A percentile compares a stretch with the other conserved stretches of the same genome.
phyloP scores from a whole-genome alignment of 1,140 invertebrate species.

The Dendrolimus kikuchii region DNA sequence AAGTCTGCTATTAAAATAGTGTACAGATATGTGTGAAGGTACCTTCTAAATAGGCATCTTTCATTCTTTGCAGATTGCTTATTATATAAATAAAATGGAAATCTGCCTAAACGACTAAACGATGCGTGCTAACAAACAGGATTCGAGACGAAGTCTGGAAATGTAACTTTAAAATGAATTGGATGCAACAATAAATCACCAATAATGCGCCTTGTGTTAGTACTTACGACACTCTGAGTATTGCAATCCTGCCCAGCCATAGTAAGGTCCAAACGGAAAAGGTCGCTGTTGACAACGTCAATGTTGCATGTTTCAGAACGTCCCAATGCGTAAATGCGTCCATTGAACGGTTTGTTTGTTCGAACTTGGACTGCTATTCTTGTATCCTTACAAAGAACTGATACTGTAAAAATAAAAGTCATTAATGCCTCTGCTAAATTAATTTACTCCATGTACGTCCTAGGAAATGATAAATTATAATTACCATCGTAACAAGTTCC shows the following conservation, averaged over 20 bases:
- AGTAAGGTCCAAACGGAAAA: constrained; percentile 92
- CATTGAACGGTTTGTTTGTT: constrained; percentile 95
- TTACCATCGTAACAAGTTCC: constrained; percentile 95
- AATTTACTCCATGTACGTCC: too few species aligned
- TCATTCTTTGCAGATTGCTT: too few species aligned
- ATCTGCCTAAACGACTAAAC: too few species aligned
- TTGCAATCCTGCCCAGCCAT: constrained; percentile 96
- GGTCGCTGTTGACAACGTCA: constrained; percentile 92
- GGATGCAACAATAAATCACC: too few species aligned
- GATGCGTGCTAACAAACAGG: too few species aligned
- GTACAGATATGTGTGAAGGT: too few species aligned
- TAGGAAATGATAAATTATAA: constrained; percentile 6
- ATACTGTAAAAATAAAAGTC: constrained; percentile 76
- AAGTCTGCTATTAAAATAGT: too few species aligned
- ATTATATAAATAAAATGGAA: too few species aligned
- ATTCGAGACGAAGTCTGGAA: too few species aligned
- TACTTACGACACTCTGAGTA: constrained; percentile 90
- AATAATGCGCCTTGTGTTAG: not conserved
- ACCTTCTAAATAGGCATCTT: too few species aligned
- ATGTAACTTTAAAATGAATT: too few species aligned
- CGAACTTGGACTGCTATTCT: constrained; percentile 92
- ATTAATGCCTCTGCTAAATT: not conserved
- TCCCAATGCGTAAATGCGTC: constrained; percentile 93
- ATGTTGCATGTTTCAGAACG: constrained; percentile 96
- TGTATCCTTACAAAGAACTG: constrained; percentile 95